Evolutionary conservation across 2,888 invertebrate species (phyloP), one percentile per base, ranked within the genome.

Genomic region (Limnephilus rhombicus): DNA sequence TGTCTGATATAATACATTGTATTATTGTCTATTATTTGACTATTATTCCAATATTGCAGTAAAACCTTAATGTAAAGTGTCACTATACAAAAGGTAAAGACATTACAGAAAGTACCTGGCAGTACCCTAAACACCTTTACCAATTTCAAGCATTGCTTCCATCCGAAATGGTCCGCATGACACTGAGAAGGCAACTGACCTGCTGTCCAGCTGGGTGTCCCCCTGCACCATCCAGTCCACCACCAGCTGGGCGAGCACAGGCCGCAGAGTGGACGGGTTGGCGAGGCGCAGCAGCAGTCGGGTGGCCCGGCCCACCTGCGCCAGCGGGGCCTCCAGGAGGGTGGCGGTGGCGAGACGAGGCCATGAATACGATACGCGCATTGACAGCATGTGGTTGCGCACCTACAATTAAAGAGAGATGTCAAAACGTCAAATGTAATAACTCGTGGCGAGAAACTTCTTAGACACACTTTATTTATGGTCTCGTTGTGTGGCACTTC

Each of bases 211-310:
- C 29, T n/a, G 41, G 7, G 83, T 37, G 49, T 82, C 82, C 9
- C 13, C 86, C 68, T 45, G 34, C 29, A 45, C 80, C 93, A 94
- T 96, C 94, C 97, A 96, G 94, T 98, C 97, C 94, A 98, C 96
- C n/a, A 98, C 96, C 92, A 98, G 95, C 95, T 98, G 98, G 94
- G 98, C 96, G 92, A 98, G 95, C 92, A 98, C 95, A 93, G 97
- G 96, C 95, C 94, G 95, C 94, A 96, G 96, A 93, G 97, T 97
- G 89, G 97, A 96, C 68, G 98, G 98, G 96, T 98, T 99, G 94
- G 97, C 96, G 94, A 98, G 95, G 90, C 97, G 96, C 94, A 98
- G 95, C 92, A 97, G 97, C 94, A 97, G 96, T 94, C 97, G 95
- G 81, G 97, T 96, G 91, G 96, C 96, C 94, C 97, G 97, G 92